phyloP scores from a whole-genome alignment of 2,797 vertebrate genomes.

The Rhyacichthys aspro region DNA sequence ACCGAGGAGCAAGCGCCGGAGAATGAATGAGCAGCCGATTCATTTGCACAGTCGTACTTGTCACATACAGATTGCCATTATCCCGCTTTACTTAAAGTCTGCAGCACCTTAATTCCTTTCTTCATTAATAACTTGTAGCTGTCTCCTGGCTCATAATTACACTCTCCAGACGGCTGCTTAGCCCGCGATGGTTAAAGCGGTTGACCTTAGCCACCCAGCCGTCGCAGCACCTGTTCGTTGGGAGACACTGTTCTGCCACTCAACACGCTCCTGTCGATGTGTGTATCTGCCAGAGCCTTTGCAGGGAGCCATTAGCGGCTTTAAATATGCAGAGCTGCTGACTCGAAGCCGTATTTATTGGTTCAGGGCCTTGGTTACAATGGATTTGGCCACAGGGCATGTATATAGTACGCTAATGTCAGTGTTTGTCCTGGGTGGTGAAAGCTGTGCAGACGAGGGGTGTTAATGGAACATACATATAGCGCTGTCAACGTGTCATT shows the following conservation, averaged over 20 bases:
- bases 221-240: conserved; percentile 40
- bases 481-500: conserved; percentile 53
- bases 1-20: too few species aligned
- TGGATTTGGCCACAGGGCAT: conserved; percentile 64
- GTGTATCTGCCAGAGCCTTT: conserved; percentile 43
- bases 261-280: conserved; percentile 26
- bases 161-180: conserved; percentile 18
- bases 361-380: conserved; percentile 55
- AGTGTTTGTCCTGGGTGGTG: conserved; percentile 29
- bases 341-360: conserved; percentile 66
- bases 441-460: conserved; percentile 17
- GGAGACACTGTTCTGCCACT: conserved; percentile 32
- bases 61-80: conserved; percentile 5
- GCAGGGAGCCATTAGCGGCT: conserved; percentile 61
- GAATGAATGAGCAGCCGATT: conserved; percentile 2
- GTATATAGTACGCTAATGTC: conserved; percentile 55
- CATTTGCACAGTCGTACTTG: not conserved
- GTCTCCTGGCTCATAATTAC: conserved; percentile 25
- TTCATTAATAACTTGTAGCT: conserved; percentile 17
- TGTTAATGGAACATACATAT: conserved; percentile 62
- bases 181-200: conserved; percentile 5
- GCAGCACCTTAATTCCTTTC: conserved; percentile 1
- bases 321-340: conserved; percentile 72
- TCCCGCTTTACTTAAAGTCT: not conserved
- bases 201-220: conserved; percentile 33